Evolutionary conservation across 2,113 vertebrate species (phyloP).

Genomic region (Cynopterus brachyotis): DNA sequence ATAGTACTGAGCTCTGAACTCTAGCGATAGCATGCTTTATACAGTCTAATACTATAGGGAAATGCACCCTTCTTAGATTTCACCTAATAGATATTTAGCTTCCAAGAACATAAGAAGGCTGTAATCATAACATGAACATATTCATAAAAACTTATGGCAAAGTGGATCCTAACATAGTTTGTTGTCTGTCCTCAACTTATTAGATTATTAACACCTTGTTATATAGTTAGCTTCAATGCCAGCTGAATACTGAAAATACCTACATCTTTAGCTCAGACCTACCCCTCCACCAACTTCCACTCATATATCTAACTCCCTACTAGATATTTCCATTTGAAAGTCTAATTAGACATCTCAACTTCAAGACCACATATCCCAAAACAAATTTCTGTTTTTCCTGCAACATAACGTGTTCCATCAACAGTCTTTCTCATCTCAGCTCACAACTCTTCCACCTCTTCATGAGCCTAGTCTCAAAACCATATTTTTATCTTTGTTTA

Average conservation of each 20-base stretch:
- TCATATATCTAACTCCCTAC: background rate
- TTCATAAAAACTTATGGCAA: background rate
- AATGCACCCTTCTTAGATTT: background rate
- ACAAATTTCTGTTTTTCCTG: background rate
- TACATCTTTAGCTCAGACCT: background rate
- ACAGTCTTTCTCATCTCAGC: background rate
- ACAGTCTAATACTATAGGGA: background rate
- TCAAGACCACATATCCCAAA: background rate
- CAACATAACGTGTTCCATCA: background rate
- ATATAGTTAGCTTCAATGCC: background rate
- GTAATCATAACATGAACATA: background rate
- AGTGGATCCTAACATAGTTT: background rate
- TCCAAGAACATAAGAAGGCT: background rate
- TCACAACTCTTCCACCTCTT: background rate
- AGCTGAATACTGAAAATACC: background rate
- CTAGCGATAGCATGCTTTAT: background rate
- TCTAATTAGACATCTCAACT: background rate
- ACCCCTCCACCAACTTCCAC: background rate
- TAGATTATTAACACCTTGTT: background rate
- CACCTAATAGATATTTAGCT: background rate
- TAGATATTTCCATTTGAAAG: background rate
- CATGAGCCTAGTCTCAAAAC: background rate
- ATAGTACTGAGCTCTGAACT: background rate
- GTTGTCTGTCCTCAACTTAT: background rate
- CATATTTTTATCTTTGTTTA: background rate